Evolutionary conservation across 2,888 invertebrate genomes (phyloP), one percentile per base, ranked within the genome.

Genomic region (Melinaea marsaeus): DNA sequence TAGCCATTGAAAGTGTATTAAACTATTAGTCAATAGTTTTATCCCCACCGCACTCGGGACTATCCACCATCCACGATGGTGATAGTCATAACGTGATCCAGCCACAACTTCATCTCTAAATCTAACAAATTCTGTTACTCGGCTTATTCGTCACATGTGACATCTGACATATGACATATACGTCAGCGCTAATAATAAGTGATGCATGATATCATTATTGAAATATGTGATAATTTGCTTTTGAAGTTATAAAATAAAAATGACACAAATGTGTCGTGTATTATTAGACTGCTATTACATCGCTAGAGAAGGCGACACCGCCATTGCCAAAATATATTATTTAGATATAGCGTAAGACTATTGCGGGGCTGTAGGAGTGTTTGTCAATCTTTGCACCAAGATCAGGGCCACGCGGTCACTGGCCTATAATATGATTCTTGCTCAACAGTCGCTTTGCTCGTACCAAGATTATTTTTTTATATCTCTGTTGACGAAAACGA

Each of bases 371-470:
- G 32, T 51, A 51, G 32, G 51, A 51, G 6, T 51, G 51, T 51
- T 51, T 32, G 51, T 51, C 51, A 51, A 63, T 63, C 67, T 76
- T 79, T 83, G 80, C 78, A 78, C 75, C 84, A 87, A 88, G 87
- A 88, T 88, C 89, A 88, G 79, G 87, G 88, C 83, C 84, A 84
- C 73, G 79, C 82, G 85, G 85, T 86, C 86, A 79, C 79, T 78
- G 84, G 78, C 82, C 83, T 76, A 75, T 51, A 51, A 51, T 72
- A 69, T 71, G 69, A 72, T 73, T 71, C 76, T 75, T 79, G 79
- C 76, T 79, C 81, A 78, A 74, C 77, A 78, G 78, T 79, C 78
- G 72, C 76, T 75, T 75, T 75, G 69, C 78, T 80, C 71, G 74
- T 76, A 77, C 78, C 78, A 80, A 79, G 73, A 66, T 58, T 60